Conservation (phyloP, 2,888 invertebrate species). For the Spicauda simplicius region DNA sequence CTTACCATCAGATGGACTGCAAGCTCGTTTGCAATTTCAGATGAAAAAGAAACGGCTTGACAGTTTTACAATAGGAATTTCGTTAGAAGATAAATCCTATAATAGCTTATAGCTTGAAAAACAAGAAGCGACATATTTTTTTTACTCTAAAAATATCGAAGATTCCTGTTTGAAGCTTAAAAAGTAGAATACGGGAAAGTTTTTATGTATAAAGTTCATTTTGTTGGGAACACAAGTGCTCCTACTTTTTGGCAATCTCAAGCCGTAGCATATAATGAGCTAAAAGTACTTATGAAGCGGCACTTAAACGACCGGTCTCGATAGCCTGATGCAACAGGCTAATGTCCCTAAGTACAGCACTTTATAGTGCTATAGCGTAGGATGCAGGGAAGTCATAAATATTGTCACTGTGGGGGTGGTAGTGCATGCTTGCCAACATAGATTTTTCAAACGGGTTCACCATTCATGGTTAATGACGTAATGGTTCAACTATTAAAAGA, state of each 20-base stretch:
- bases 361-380: slow-evolving; percentile 11
- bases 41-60: no score
- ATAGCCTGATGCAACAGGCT: slow-evolving; percentile 33
- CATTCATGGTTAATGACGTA: slow-evolving; percentile 8
- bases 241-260: slow-evolving; percentile 1
- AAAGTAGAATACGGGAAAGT: no score
- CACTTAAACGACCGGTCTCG: slow-evolving; percentile 29
- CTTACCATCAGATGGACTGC: no score
- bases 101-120: no score
- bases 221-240: no score
- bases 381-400: slow-evolving; percentile 32
- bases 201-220: no score
- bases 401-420: slow-evolving; percentile 30
- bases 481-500: neutral
- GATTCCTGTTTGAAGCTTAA: no score
- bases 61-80: no score
- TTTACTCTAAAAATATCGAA: no score
- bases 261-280: neutral
- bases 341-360: slow-evolving; percentile 30
- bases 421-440: slow-evolving; percentile 23
- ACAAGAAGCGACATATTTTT: no score
- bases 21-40: no score
- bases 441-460: slow-evolving; percentile 28
- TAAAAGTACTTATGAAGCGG: slow-evolving; percentile 22
- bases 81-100: no score